A percentile compares a stretch with the other conserved stretches of the same genome.
Evolutionary conservation across 2,113 vertebrate species (phyloP).

Genomic region (Steatornis caripensis): DNA sequence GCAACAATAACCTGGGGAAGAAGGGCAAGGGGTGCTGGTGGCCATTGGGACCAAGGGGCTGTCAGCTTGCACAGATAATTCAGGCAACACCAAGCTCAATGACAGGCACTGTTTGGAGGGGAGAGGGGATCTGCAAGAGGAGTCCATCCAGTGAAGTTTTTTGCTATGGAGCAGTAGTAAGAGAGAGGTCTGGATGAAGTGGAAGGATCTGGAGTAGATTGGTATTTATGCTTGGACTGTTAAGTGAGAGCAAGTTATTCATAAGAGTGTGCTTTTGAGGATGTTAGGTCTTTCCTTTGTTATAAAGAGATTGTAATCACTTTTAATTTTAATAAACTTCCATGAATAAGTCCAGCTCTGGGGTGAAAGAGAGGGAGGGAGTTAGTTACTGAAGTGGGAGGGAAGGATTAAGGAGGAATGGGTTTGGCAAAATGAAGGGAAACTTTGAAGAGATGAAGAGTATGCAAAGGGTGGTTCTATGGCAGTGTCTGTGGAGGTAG

Average conservation of each 20-base stretch:
- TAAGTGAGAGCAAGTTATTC: not conserved
- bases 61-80: not conserved
- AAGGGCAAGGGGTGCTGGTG: not conserved
- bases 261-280: not conserved
- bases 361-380: not conserved
- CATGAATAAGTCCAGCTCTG: not conserved
- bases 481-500: not conserved
- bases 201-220: not conserved
- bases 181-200: not conserved
- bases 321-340: not conserved
- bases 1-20: not conserved
- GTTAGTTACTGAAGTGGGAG: not conserved
- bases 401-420: not conserved
- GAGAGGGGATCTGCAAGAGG: not conserved
- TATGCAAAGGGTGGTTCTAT: not conserved
- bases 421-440: not conserved
- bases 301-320: not conserved
- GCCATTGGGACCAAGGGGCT: not conserved
- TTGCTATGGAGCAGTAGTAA: not conserved
- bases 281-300: not conserved
- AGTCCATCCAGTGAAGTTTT: not conserved
- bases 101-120: not conserved
- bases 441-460: not conserved
- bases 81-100: not conserved
- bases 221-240: not conserved